Percentiles rank a stretch among this genome's conserved stretches.
phyloP scores from a whole-genome alignment of 2,797 vertebrate genomes.

The Clamator glandarius region DNA sequence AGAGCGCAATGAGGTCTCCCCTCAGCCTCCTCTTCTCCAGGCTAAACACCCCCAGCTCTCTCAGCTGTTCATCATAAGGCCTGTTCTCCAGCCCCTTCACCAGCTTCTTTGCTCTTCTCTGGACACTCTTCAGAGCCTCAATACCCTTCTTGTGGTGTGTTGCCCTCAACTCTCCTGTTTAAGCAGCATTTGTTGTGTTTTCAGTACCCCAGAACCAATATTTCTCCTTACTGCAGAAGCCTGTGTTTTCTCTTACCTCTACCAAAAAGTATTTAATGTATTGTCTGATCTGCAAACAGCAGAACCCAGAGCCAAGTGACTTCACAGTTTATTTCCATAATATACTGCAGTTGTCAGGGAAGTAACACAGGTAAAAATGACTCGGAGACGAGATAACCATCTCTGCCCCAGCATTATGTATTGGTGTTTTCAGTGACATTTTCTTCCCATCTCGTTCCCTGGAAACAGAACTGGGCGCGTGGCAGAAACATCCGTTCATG shows the following conservation, averaged over 20 bases:
- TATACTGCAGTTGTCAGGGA: background rate
- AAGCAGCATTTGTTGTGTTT: background rate
- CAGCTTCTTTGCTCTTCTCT: too few relatives aligned
- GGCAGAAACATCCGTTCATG: background rate
- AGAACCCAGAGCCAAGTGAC: background rate
- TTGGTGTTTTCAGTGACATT: background rate
- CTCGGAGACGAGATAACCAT: background rate
- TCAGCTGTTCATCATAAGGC: too few relatives aligned
- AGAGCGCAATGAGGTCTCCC: too few relatives aligned
- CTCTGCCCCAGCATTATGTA: background rate
- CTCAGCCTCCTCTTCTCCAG: too few relatives aligned
- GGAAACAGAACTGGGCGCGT: background rate
- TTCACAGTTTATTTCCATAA: slow-evolving; percentile 9
- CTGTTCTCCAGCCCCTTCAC: too few relatives aligned
- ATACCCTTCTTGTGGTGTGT: too few relatives aligned
- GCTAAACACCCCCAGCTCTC: too few relatives aligned
- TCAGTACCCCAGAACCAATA: background rate
- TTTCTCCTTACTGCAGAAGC: background rate
- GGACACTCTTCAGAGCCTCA: too few relatives aligned
- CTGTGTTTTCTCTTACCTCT: background rate
- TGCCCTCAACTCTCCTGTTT: background rate
- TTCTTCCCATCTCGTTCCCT: background rate
- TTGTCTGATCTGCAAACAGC: background rate
- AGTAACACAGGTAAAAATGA: background rate
- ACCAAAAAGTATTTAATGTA: background rate